Conservation (phyloP, 2,797 vertebrate species). For the Potorous gilbertii region DNA sequence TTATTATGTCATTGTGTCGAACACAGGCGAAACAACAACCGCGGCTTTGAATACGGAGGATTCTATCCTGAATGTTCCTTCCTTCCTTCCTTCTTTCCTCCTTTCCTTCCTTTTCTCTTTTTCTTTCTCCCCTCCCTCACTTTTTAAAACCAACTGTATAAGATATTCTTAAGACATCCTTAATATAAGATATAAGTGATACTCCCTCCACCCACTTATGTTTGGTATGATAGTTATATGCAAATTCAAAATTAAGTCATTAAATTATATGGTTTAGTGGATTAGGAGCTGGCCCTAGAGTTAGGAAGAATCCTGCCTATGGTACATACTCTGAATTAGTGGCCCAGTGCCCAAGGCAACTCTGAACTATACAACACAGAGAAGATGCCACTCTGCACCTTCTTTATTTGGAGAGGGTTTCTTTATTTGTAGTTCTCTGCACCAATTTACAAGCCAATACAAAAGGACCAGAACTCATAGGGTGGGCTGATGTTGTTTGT, state of each 20-base stretch:
- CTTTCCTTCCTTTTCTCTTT: too few relatives aligned
- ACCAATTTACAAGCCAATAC: not conserved
- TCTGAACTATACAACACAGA: not conserved
- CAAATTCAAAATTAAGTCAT: not conserved
- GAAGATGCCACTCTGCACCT: not conserved
- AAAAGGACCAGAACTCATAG: not conserved
- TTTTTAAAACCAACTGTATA: not conserved
- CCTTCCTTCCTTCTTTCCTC: not conserved
- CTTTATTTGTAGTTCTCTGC: not conserved
- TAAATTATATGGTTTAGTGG: not conserved
- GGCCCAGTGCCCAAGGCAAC: not conserved
- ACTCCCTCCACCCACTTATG: not conserved
- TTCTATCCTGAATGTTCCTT: not conserved
- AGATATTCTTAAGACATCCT: not conserved
- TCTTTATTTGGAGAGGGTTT: not conserved
- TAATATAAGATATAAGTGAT: not conserved
- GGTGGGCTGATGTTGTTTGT: not conserved
- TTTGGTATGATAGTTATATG: not conserved
- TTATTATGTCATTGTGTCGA: not conserved
- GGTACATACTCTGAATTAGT: not conserved
- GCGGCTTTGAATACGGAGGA: not conserved
- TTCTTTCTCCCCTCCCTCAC: not conserved
- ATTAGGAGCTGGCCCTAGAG: not conserved
- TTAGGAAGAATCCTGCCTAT: not conserved
- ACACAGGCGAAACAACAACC: not conserved